Percentiles rank a stretch among this genome's conserved stretches.
These are phyloP conservation scores for Gallinago stenura DNA, from an alignment of 2,797 vertebrate species.

Conservation along the genomic window DNA sequence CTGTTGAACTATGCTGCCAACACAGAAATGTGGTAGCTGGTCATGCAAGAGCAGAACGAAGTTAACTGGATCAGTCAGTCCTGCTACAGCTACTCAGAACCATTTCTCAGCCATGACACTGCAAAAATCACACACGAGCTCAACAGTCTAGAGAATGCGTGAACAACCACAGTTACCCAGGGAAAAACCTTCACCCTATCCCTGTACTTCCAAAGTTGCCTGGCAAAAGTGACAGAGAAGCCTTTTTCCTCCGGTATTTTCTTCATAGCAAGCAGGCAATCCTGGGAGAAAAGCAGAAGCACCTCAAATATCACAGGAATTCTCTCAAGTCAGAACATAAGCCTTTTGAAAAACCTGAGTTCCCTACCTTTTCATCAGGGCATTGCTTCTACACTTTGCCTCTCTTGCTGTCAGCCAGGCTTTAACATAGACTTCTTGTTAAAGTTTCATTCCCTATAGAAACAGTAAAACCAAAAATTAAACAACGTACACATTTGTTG, in stretches of 20 bases:
- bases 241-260: not conserved
- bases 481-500: not conserved
- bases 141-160: not conserved
- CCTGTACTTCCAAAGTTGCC: not conserved
- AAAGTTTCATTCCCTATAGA: constrained; percentile 65
- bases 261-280: not conserved
- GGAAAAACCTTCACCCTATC: not conserved
- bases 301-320: not conserved
- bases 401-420: constrained; percentile 19
- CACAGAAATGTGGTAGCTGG: not conserved
- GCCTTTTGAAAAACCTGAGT: not conserved
- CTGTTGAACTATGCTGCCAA: not conserved
- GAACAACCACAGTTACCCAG: not conserved
- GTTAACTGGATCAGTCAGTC: not conserved
- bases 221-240: not conserved
- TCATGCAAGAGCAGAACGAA: constrained; percentile 3
- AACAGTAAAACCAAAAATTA: constrained; percentile 40
- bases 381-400: constrained; percentile 53
- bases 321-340: not conserved
- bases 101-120: not conserved
- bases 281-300: not conserved
- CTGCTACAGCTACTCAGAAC: not conserved
- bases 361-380: constrained; percentile 65
- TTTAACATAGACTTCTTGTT: constrained; percentile 6
- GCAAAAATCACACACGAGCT: not conserved